Conservation (phyloP, 2,113 vertebrate genomes). For the Micromys minutus region DNA sequence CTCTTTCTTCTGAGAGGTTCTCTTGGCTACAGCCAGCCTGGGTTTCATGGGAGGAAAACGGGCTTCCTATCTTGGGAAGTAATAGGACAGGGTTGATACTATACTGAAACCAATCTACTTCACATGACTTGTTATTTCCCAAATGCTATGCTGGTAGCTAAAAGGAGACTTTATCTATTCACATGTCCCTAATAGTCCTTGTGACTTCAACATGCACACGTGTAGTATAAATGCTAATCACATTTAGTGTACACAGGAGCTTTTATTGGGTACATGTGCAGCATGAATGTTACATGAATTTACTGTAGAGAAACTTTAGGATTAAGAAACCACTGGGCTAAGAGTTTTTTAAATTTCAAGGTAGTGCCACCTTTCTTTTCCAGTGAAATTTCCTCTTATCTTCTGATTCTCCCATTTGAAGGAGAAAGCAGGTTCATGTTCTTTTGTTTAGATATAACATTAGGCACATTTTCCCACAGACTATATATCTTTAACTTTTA, state of each 20-base stretch:
- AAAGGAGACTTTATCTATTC: neutral
- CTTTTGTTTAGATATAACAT: neutral
- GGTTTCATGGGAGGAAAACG: neutral
- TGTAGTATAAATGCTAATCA: neutral
- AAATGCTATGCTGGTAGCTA: neutral
- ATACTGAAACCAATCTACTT: neutral
- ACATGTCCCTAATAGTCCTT: neutral
- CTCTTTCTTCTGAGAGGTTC: neutral
- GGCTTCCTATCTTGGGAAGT: neutral
- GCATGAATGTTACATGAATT: too few species aligned
- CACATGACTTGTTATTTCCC: neutral
- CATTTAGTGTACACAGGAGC: neutral
- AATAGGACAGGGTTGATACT: neutral
- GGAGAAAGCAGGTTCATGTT: neutral
- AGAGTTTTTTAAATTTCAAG: neutral
- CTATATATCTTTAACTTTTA: neutral
- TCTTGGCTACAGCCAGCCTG: neutral
- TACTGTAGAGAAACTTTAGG: neutral
- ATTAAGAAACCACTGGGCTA: constrained; percentile 4
- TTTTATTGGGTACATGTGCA: too few species aligned
- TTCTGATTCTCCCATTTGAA: neutral
- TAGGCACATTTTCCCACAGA: neutral
- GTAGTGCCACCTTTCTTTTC: neutral
- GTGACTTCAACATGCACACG: neutral
- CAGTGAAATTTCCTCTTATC: neutral